phyloP scores from a whole-genome alignment of 2,797 vertebrate species.

The Microcaecilia unicolor region DNA sequence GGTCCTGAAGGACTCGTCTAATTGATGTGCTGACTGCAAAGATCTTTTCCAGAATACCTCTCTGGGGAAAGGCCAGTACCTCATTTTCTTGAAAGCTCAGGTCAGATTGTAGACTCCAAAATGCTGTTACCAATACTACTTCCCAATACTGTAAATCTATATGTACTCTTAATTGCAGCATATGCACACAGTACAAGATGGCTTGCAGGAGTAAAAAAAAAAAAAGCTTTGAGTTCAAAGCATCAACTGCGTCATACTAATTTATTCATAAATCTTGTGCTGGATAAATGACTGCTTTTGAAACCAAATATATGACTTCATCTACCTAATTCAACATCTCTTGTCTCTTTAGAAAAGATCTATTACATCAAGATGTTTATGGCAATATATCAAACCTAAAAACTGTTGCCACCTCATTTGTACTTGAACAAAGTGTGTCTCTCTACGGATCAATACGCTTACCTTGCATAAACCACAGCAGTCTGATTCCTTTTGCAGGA shows the following conservation, averaged over 20 bases:
- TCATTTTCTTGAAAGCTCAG: constrained; percentile 9
- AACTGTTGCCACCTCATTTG: constrained; percentile 19
- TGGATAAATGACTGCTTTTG: constrained; percentile 31
- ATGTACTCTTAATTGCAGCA: constrained; percentile 6
- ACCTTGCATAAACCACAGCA: no score
- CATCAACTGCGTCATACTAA: constrained; percentile 26
- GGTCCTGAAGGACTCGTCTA: no score
- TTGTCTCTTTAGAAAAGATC: constrained; percentile 28
- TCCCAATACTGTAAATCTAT: constrained; percentile 7
- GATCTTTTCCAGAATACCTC: background rate
- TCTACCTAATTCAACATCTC: constrained; percentile 16
- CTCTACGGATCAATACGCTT: constrained; percentile 29
- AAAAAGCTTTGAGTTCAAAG: background rate
- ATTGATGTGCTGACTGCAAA: no score
- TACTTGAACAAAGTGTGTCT: constrained; percentile 29
- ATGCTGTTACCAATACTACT: constrained; percentile 11
- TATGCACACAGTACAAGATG: constrained; percentile 13
- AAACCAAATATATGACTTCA: constrained; percentile 19
- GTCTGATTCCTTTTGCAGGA: no score
- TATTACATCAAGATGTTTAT: constrained; percentile 26
- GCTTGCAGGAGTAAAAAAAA: background rate
- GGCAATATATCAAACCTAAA: constrained; percentile 38
- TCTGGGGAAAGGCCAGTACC: background rate
- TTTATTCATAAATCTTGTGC: constrained; percentile 12
- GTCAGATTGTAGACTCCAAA: constrained; percentile 15